phyloP scores from a whole-genome alignment of 2,113 vertebrate species.

The Tiliqua scincoides region DNA sequence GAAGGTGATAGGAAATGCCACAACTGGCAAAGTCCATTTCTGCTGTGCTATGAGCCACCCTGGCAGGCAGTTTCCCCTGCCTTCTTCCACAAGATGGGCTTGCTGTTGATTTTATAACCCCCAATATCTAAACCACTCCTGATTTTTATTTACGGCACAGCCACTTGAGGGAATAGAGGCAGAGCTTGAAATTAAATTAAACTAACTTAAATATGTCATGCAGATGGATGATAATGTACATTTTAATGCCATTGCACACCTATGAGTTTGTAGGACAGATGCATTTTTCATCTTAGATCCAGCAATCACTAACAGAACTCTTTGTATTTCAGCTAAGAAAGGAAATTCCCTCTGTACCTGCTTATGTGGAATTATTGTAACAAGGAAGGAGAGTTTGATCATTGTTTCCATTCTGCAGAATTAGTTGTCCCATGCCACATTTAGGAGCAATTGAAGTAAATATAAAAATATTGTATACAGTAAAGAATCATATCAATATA shows the following conservation, averaged over 20 bases:
- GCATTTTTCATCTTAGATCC: not conserved
- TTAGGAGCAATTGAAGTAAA: not conserved
- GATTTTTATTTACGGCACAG: not conserved
- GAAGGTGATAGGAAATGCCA: not conserved
- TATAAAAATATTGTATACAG: not conserved
- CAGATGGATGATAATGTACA: not conserved
- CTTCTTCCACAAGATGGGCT: not conserved
- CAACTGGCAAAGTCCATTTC: not conserved
- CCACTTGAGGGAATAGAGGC: not conserved
- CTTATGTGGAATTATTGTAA: no score
- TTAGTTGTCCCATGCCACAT: not conserved
- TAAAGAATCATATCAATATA: not conserved
- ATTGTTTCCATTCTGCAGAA: no score
- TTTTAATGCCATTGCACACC: not conserved
- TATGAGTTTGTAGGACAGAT: not conserved
- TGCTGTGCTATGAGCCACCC: not conserved
- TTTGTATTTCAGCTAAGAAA: no score
- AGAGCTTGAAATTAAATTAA: not conserved
- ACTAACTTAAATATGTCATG: not conserved
- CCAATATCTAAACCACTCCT: not conserved
- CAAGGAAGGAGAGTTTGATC: no score
- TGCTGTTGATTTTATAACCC: not conserved
- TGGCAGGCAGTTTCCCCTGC: not conserved
- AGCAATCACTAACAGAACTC: no score
- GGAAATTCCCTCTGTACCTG: no score